These are phyloP conservation scores for Baronia brevicornis DNA, from an alignment of 2,888 invertebrate genomes.

Conservation along the genomic window DNA sequence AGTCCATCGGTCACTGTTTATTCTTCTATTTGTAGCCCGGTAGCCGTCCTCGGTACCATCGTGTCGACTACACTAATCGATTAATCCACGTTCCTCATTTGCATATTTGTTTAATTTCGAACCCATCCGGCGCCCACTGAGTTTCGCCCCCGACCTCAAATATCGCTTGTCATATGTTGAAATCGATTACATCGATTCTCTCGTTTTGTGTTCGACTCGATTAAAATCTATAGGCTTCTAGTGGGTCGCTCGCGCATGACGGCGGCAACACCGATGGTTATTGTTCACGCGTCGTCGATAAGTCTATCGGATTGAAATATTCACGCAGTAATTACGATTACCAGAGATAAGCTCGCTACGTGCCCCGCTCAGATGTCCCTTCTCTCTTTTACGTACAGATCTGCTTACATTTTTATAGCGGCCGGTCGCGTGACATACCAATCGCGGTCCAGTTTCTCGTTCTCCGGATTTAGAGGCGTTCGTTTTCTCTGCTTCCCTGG, in stretches of 20 bases:
- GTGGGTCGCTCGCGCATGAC: slow-evolving; percentile 48
- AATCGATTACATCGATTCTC: slow-evolving; percentile 61
- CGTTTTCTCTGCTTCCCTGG: slow-evolving; percentile 45
- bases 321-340: slow-evolving; percentile 67
- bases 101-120: slow-evolving; percentile 71
- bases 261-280: slow-evolving; percentile 51
- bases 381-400: slow-evolving; percentile 39
- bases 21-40: slow-evolving; percentile 65
- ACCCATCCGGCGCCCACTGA: slow-evolving; percentile 66
- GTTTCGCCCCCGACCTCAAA: slow-evolving; percentile 57
- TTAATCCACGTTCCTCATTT: slow-evolving; percentile 63
- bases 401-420: slow-evolving; percentile 47
- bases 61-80: slow-evolving; percentile 58
- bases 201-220: slow-evolving; percentile 48
- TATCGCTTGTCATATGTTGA: slow-evolving; percentile 60
- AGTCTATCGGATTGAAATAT: slow-evolving; percentile 64
- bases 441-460: slow-evolving; percentile 35
- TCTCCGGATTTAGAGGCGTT: slow-evolving; percentile 48
- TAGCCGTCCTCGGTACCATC: slow-evolving; percentile 55
- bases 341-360: slow-evolving; percentile 46
- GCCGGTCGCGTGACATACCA: slow-evolving; percentile 37
- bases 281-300: slow-evolving; percentile 62
- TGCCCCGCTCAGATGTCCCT: slow-evolving; percentile 38
- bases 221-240: slow-evolving; percentile 48
- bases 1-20: slow-evolving; percentile 63